A percentile compares a stretch with the other conserved stretches of the same genome.
Evolutionary conservation across 2,113 vertebrate genomes (phyloP).

Genomic region (Hypomesus transpacificus): DNA sequence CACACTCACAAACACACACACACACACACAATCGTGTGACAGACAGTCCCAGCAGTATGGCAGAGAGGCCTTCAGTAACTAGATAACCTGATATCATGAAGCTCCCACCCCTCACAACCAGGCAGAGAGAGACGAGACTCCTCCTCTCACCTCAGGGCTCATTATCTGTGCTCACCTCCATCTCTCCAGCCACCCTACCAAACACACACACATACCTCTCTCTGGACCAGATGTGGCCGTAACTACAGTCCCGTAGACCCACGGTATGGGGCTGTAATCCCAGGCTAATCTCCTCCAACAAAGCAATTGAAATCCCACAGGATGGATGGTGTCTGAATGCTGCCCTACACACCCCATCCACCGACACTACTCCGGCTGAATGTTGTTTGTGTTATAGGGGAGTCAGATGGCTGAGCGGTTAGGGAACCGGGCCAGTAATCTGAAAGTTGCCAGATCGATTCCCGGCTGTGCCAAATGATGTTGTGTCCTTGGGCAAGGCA

Average conservation of each 20-base stretch:
- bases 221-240: too few species aligned
- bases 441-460: too few species aligned
- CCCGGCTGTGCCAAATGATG: too few species aligned
- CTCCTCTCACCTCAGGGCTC: not conserved
- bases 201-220: too few species aligned
- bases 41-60: constrained; percentile 2
- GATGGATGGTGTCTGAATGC: not conserved
- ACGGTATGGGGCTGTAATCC: too few species aligned
- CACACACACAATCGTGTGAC: constrained; percentile 20
- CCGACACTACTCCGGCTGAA: not conserved
- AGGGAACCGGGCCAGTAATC: too few species aligned
- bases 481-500: too few species aligned
- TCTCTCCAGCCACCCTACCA: too few species aligned
- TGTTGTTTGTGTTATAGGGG: too few species aligned
- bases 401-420: too few species aligned
- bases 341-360: not conserved
- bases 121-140: not conserved
- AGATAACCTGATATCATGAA: not conserved
- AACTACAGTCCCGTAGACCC: too few species aligned
- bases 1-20: not conserved
- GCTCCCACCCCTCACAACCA: not conserved
- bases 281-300: too few species aligned
- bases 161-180: not conserved
- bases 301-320: not conserved
- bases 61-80: not conserved